Evolutionary conservation across 2,888 invertebrate species (phyloP).

Genomic region (Leptinotarsa haldemani): DNA sequence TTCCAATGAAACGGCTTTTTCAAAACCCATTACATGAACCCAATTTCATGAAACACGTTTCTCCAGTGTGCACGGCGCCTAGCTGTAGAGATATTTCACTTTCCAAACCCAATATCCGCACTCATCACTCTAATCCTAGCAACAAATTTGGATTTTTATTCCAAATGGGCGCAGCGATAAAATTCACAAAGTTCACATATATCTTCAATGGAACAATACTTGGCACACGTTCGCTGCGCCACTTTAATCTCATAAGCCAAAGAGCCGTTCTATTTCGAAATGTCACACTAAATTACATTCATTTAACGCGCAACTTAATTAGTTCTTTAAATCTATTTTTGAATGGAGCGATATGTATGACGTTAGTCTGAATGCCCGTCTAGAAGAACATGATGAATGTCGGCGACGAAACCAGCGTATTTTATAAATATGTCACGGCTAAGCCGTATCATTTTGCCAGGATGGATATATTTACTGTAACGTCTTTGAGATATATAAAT

Average conservation of each 20-base stretch:
- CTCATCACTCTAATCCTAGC: no score
- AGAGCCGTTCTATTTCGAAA: conserved; percentile 16
- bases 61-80: no score
- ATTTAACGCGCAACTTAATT: conserved; percentile 15
- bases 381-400: conserved; percentile 15
- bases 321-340: conserved; percentile 17
- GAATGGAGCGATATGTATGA: conserved; percentile 15
- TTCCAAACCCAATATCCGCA: no score
- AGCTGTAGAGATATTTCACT: no score
- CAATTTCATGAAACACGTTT: no score
- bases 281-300: conserved; percentile 14
- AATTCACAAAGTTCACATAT: background rate
- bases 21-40: no score
- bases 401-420: conserved; percentile 37
- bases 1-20: no score
- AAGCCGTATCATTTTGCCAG: conserved; percentile 38
- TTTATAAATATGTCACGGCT: conserved; percentile 48
- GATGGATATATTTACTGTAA: conserved; percentile 34
- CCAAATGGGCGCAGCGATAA: no score
- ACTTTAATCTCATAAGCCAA: conserved; percentile 14
- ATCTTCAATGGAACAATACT: conserved; percentile 4
- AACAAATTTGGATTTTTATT: no score
- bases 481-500: conserved; percentile 16
- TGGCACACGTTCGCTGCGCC: conserved; percentile 1
- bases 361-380: conserved; percentile 7